Evolutionary conservation across 2,113 vertebrate genomes (phyloP).

Genomic region (Bos indicus): DNA sequence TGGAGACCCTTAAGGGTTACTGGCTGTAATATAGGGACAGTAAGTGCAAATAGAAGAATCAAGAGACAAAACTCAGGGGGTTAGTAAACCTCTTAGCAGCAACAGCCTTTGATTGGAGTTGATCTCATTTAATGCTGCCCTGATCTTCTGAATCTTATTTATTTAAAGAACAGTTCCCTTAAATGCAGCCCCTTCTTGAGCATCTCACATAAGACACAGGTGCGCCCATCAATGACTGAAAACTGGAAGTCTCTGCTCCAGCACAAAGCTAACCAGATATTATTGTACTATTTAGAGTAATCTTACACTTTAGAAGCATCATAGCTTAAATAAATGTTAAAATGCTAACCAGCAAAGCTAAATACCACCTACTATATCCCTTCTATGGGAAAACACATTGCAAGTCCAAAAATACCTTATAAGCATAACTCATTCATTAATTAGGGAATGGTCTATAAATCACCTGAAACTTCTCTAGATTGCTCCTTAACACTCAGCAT

Average conservation of each 20-base stretch:
- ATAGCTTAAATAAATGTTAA: not conserved
- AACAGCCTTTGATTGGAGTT: not conserved
- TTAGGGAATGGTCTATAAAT: not conserved
- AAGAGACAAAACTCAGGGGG: not conserved
- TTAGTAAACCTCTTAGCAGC: not conserved
- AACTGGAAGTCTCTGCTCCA: not conserved
- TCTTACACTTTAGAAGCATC: not conserved
- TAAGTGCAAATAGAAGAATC: not conserved
- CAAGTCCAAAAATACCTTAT: not conserved
- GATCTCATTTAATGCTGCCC: not conserved
- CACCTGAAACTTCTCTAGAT: not conserved
- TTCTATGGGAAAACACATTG: not conserved
- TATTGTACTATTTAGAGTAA: not conserved
- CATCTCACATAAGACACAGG: not conserved
- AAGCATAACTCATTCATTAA: not conserved
- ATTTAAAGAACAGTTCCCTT: not conserved
- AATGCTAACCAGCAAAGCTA: not conserved
- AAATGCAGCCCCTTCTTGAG: not conserved
- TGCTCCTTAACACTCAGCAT: not conserved
- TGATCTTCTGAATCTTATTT: not conserved
- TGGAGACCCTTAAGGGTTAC: not conserved
- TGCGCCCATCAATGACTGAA: not conserved
- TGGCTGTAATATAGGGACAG: not conserved
- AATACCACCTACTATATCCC: not conserved
- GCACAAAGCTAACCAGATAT: not conserved